Base-by-base conservation (phyloP, 2,888 invertebrate genomes). In the Trichopoda pennipes region DNA sequence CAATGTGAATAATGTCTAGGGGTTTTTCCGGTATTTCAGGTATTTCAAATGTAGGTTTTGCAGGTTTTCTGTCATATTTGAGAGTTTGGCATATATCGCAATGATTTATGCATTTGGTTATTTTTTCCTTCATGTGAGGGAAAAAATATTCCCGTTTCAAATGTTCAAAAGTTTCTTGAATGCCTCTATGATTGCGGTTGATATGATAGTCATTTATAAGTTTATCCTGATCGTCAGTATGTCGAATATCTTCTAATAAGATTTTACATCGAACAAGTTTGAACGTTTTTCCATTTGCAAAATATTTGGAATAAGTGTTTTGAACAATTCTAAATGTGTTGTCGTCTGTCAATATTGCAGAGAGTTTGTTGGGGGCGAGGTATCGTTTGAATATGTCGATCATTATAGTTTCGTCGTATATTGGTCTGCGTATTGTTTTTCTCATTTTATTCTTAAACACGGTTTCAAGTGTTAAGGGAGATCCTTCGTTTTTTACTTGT, bases 381-480 rank as follows among this genome's bases (percentile, higher is more conserved):
- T 28, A 28, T 28, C 6, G 28, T 28, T 28, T 28, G 6, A 28
- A 28, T 28, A 28, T 28, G 28, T 28, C 28, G 28, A 6, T 28
- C 28, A 28, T 28, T 28, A 28, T 6, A 28, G 6, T 28, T 28
- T 28, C 28, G n/a, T n/a, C n/a, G n/a, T n/a, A n/a, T n/a, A n/a
- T n/a, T n/a, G n/a, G n/a, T n/a, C n/a, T n/a, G n/a, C n/a, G 28
- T 28, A 28, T 28, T 28, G 47, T 82, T 12, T 68, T 23, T 55
- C 85, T 69, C 49, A 77, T 64, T 70, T 80, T 85, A 58, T 85
- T 84, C 69, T 51, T 83, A 66, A 85, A 85, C 9, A 81, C 23
- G 10, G 60, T 81, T 61, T 74, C 72, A 1, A 32, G 44, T 19
- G 47, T 74, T 53, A 55, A 69, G 44, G 72, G 64, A 28, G 64